Conservation (phyloP, 1,140 invertebrate species). For the Drosophila pectinifera region DNA sequence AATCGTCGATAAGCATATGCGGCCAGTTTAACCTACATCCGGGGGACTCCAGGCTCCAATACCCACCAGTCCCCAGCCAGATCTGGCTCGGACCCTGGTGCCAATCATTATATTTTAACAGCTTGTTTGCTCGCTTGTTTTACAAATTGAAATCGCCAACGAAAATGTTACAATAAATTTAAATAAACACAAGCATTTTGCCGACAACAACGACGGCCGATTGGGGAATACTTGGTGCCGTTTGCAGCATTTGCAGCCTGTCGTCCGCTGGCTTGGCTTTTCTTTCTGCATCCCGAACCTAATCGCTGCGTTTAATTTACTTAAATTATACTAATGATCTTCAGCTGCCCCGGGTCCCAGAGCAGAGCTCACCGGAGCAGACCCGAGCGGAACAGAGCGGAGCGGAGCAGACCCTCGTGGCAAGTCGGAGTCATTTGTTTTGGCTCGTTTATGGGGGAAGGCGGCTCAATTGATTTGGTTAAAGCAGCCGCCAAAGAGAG, state of each 20-base stretch:
- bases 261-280: constrained; percentile 38
- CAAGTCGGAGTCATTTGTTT: constrained; percentile 75
- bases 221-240: constrained; percentile 49
- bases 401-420: constrained; percentile 29
- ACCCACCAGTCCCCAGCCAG: constrained; percentile 5
- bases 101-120: constrained; percentile 84
- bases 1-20: constrained; percentile 73
- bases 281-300: constrained; percentile 70
- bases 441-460: constrained; percentile 74
- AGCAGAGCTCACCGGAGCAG: constrained; percentile 10
- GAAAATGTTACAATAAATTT: constrained; percentile 83
- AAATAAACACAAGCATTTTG: constrained; percentile 80
- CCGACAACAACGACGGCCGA: constrained; percentile 39
- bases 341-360: constrained; percentile 55
- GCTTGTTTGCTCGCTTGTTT: constrained; percentile 83
- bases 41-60: background rate
- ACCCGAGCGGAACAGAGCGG: background rate
- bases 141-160: constrained; percentile 83
- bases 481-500: constrained; percentile 79
- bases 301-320: constrained; percentile 85
- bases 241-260: constrained; percentile 23
- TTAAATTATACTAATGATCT: constrained; percentile 85
- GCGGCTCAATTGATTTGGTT: constrained; percentile 82
- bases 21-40: constrained; percentile 73
- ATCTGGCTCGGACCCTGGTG: constrained; percentile 34